phyloP scores from a whole-genome alignment of 2,888 invertebrate species.

The Bibio marci region DNA sequence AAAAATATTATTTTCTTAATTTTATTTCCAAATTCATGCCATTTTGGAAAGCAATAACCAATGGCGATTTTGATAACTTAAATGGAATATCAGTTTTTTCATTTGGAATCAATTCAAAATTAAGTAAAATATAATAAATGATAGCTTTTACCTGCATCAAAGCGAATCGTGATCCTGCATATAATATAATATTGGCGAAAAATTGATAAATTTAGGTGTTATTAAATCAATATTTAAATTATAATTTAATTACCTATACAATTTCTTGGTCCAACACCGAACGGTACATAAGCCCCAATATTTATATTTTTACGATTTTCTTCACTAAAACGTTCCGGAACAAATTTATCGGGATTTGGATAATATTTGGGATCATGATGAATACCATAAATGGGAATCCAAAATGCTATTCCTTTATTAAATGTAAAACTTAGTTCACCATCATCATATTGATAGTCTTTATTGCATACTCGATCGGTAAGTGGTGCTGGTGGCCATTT shows the following conservation, averaged over 20 bases:
- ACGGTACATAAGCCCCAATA: constrained; percentile 33
- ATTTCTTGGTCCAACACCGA: constrained; percentile 40
- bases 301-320: constrained; percentile 35
- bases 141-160: constrained; percentile 8
- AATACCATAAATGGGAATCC: constrained; percentile 28
- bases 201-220: no score
- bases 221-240: no score
- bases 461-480: constrained; percentile 32
- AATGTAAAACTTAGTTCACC: constrained; percentile 15
- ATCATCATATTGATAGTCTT: constrained; percentile 28
- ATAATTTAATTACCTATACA: constrained; percentile 33
- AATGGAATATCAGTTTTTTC: constrained; percentile 7
- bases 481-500: constrained; percentile 30
- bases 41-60: neutral
- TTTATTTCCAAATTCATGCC: neutral
- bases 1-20: no score
- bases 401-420: constrained; percentile 17
- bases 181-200: no score
- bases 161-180: constrained; percentile 8
- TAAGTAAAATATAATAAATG: constrained; percentile 5
- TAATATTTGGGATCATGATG: constrained; percentile 36
- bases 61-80: constrained; percentile 3
- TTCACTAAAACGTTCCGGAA: constrained; percentile 39
- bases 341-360: constrained; percentile 36
- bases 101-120: constrained; percentile 6